These are phyloP conservation scores for Hypomecis punctinalis DNA, from an alignment of 2,888 invertebrate genomes.

Conservation along the genomic window DNA sequence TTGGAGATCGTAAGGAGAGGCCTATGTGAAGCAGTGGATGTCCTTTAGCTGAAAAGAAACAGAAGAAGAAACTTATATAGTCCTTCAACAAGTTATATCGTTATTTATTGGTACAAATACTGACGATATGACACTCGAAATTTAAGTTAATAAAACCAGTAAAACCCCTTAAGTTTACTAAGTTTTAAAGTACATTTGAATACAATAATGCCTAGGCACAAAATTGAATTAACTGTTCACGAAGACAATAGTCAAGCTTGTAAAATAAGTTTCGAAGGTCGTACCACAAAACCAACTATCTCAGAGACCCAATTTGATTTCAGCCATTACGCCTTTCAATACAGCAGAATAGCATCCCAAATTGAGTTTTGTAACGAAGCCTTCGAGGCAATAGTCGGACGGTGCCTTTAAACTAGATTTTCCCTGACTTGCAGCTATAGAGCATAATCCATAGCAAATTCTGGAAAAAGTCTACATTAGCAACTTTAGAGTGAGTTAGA, in stretches of 20 bases:
- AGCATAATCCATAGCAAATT: conserved; percentile 29
- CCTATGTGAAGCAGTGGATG: too few relatives aligned
- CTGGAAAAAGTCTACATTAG: background rate
- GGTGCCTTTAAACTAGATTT: conserved; percentile 52
- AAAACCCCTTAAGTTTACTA: too few relatives aligned
- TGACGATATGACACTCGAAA: too few relatives aligned
- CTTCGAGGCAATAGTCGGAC: conserved; percentile 53
- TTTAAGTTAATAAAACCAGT: background rate
- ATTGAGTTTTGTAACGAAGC: conserved; percentile 63
- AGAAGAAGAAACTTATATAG: background rate
- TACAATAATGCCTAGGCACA: background rate
- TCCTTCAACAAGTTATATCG: too few relatives aligned
- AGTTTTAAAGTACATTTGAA: background rate
- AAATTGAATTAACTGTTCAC: background rate
- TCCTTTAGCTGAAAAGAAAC: background rate
- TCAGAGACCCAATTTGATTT: conserved; percentile 52
- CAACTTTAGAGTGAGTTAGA: too few relatives aligned
- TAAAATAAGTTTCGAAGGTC: conserved; percentile 5
- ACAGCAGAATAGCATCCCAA: conserved; percentile 54
- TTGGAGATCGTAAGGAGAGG: too few relatives aligned
- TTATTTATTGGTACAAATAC: too few relatives aligned
- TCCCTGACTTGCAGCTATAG: conserved; percentile 45
- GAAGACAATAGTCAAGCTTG: background rate
- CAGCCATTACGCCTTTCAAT: conserved; percentile 54
- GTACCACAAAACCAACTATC: conserved; percentile 20